Percentiles rank a stretch among this genome's conserved stretches.
Conservation (phyloP, 2,888 invertebrate species). For the Ormyrus nitidulus region DNA sequence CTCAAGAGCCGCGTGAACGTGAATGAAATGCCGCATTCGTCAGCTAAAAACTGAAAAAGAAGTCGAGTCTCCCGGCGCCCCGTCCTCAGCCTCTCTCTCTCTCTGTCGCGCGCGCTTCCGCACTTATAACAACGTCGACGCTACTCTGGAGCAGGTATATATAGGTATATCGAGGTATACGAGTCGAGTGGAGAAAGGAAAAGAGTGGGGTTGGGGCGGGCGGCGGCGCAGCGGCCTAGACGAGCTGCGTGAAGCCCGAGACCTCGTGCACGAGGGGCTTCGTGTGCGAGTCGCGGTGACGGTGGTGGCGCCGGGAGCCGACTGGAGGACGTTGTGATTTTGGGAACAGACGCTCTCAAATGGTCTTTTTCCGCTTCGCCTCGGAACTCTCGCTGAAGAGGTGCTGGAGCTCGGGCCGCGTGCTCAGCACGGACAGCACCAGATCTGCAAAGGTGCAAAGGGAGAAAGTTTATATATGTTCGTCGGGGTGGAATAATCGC, state of each 20-base stretch:
- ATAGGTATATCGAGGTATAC: too few relatives aligned
- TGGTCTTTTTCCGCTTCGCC: conserved; percentile 69
- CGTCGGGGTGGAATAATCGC: background rate
- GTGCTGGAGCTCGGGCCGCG: conserved; percentile 79
- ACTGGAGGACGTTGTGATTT: conserved; percentile 61
- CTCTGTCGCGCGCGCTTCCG: too few relatives aligned
- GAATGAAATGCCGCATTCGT: too few relatives aligned
- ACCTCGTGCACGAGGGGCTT: conserved; percentile 52
- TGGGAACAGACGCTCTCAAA: conserved; percentile 70
- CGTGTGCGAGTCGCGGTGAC: conserved; percentile 63
- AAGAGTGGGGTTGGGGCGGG: too few relatives aligned
- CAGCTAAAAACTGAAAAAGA: too few relatives aligned
- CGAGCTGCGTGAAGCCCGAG: conserved; percentile 51
- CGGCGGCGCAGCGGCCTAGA: conserved; percentile 5
- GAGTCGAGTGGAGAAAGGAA: too few relatives aligned
- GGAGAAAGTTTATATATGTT: background rate
- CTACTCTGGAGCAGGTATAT: too few relatives aligned
- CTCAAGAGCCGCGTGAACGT: too few relatives aligned
- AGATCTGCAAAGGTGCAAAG: conserved; percentile 27
- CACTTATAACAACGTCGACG: too few relatives aligned
- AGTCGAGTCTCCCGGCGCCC: too few relatives aligned
- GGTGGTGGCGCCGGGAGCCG: conserved; percentile 17
- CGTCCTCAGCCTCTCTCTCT: too few relatives aligned
- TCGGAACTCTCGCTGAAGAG: conserved; percentile 75
- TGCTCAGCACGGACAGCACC: conserved; percentile 77